These are phyloP conservation scores for Knipowitschia caucasica DNA, from an alignment of 2,797 vertebrate genomes.

Conservation along the genomic window DNA sequence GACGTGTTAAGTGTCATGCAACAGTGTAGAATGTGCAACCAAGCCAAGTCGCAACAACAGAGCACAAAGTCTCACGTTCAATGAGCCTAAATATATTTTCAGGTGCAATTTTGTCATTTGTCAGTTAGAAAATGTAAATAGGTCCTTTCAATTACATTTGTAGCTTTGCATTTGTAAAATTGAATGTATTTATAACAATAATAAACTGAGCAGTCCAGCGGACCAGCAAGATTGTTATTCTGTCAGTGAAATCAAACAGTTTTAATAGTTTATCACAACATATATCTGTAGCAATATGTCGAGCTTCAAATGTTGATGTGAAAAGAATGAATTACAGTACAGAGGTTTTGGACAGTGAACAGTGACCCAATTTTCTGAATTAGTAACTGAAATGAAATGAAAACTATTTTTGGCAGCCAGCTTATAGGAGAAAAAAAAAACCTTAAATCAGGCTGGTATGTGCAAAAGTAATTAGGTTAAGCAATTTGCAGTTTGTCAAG, in stretches of 20 bases:
- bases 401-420: conserved; percentile 22
- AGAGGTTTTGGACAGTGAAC: no score
- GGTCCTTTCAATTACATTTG: no score
- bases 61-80: conserved; percentile 12
- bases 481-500: neutral
- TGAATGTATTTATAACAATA: no score
- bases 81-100: conserved; percentile 43
- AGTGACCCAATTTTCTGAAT: conserved; percentile 34
- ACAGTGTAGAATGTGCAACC: conserved; percentile 31
- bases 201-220: no score
- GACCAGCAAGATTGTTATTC: no score
- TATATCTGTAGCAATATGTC: no score
- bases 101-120: no score
- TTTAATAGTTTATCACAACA: no score
- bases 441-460: conserved; percentile 9
- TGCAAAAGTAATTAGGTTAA: neutral
- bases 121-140: no score
- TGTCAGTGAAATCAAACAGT: no score
- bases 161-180: no score
- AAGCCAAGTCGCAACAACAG: conserved; percentile 3
- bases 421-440: neutral
- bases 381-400: conserved; percentile 23
- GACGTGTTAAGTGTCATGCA: conserved; percentile 42
- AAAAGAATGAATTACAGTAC: conserved; percentile 44
- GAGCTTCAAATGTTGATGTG: no score